Evolutionary conservation across 1,140 invertebrate species (phyloP).

Genomic region (Plectus sambesii): DNA sequence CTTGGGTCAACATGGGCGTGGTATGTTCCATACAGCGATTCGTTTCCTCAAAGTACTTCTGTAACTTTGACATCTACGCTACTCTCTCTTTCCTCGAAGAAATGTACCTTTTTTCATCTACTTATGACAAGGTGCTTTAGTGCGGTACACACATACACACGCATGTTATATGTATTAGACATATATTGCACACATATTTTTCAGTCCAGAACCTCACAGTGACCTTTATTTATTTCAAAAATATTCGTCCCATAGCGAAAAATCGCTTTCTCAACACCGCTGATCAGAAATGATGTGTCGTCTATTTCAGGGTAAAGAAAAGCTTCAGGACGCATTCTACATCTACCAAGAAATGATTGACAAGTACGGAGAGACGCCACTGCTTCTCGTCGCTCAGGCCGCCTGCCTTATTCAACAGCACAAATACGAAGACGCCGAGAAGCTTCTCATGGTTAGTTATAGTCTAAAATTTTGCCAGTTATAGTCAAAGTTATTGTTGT

Average conservation of each 20-base stretch:
- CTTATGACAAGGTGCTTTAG: no score
- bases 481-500: no score
- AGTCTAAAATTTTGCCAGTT: no score
- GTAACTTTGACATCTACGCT: slow-evolving; percentile 1
- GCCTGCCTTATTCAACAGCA: slow-evolving; percentile 68
- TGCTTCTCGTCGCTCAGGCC: slow-evolving; percentile 80
- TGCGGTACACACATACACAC: no score
- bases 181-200: slow-evolving; percentile 10
- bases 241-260: no score
- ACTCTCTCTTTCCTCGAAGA: slow-evolving; percentile 33
- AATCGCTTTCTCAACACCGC: no score
- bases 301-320: slow-evolving; percentile 71
- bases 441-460: slow-evolving; percentile 70
- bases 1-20: slow-evolving; percentile 77
- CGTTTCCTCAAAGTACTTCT: slow-evolving; percentile 14
- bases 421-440: slow-evolving; percentile 88
- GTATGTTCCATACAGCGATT: slow-evolving; percentile 50
- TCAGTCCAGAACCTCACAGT: slow-evolving; percentile 40
- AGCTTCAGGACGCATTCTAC: slow-evolving; percentile 93
- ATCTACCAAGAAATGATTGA: slow-evolving; percentile 90
- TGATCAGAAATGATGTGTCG: no score
- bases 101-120: no score
- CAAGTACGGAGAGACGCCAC: slow-evolving; percentile 66
- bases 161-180: no score
- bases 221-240: no score